Conservation (phyloP, 2,888 invertebrate genomes). For the Plagiodera versicolora region DNA sequence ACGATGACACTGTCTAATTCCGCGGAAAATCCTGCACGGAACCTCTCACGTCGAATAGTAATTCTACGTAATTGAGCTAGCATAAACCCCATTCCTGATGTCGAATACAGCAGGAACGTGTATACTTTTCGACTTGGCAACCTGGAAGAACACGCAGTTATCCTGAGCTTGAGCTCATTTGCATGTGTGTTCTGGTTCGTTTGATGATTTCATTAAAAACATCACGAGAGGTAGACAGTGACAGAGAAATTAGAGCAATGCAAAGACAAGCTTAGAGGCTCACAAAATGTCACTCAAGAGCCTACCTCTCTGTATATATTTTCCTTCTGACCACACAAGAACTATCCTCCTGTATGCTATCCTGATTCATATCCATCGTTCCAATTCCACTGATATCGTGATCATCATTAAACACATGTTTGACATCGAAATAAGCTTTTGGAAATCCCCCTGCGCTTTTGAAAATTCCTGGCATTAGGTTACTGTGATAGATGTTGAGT, state of each 20-base stretch:
- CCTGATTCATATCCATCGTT: too few species aligned
- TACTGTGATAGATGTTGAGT: slow-evolving; percentile 33
- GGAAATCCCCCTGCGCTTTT: slow-evolving; percentile 12
- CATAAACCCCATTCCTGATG: neutral
- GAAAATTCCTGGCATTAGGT: slow-evolving; percentile 9
- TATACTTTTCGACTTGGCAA: neutral
- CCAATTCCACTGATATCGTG: neutral
- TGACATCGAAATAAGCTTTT: neutral
- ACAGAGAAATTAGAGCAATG: neutral
- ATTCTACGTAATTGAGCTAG: neutral
- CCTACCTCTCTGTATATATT: too few species aligned
- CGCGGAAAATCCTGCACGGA: neutral
- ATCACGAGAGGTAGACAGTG: neutral
- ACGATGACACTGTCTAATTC: neutral
- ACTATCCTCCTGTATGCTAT: too few species aligned
- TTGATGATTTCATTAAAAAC: neutral
- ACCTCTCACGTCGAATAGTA: neutral
- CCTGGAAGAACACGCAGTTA: slow-evolving; percentile 2
- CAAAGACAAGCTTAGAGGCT: neutral
- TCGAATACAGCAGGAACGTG: neutral
- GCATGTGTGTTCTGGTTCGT: slow-evolving; percentile 6
- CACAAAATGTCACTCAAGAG: too few species aligned
- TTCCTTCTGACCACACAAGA: too few species aligned
- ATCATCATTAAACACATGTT: slow-evolving; percentile 12
- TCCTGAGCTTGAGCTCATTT: neutral